phyloP scores from a whole-genome alignment of 2,113 vertebrate genomes.

The Microcebus jonahi region DNA sequence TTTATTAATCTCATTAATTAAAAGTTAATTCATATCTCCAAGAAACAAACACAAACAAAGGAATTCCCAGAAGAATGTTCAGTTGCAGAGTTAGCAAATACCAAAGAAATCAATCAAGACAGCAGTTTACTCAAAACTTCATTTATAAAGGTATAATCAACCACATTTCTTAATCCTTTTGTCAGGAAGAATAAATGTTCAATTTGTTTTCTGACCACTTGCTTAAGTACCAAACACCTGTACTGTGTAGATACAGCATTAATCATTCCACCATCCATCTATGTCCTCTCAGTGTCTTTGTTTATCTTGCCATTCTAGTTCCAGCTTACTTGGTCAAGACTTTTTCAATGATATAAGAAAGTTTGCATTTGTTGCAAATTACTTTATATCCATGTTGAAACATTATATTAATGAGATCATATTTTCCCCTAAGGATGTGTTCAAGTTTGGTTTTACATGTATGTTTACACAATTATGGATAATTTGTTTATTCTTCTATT shows the following conservation, averaged over 20 bases:
- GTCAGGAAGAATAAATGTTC: slow-evolving; percentile 79
- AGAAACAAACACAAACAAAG: slow-evolving; percentile 61
- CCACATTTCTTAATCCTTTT: slow-evolving; percentile 75
- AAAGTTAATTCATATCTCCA: slow-evolving; percentile 35
- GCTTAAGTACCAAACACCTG: slow-evolving; percentile 77
- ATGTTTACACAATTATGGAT: neutral
- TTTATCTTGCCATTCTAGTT: slow-evolving; percentile 59
- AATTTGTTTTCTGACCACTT: slow-evolving; percentile 81
- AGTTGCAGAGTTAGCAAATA: slow-evolving; percentile 54
- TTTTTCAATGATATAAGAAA: slow-evolving; percentile 4
- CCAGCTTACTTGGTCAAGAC: neutral
- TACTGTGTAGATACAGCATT: slow-evolving; percentile 74
- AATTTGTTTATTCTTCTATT: neutral
- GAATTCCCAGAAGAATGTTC: slow-evolving; percentile 71
- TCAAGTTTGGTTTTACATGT: neutral
- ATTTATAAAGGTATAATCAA: slow-evolving; percentile 79
- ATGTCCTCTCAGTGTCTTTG: slow-evolving; percentile 20
- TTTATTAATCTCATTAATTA: slow-evolving; percentile 68
- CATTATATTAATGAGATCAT: neutral
- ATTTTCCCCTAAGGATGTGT: neutral
- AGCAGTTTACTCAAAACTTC: slow-evolving; percentile 77
- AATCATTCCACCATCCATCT: slow-evolving; percentile 74
- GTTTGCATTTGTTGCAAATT: neutral
- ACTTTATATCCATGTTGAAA: neutral
- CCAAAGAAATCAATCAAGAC: slow-evolving; percentile 81